These are phyloP conservation scores for Tauraco hartlaubi DNA, from an alignment of 2,797 vertebrate species.

Conservation along the genomic window DNA sequence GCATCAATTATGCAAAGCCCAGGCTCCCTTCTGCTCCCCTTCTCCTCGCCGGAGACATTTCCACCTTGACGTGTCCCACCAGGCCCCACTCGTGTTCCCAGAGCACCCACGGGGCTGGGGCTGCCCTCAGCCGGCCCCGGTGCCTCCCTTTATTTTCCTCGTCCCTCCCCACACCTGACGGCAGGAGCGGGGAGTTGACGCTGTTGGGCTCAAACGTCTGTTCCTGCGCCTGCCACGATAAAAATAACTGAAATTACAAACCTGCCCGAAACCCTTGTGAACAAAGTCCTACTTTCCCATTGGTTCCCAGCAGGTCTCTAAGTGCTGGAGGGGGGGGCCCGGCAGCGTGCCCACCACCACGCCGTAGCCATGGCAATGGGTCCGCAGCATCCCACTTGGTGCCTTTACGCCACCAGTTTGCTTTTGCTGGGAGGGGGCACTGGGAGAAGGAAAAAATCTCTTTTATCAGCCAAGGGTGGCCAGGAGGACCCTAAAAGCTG, in stretches of 20 bases:
- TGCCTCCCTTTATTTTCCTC: not conserved
- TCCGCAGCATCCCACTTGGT: not conserved
- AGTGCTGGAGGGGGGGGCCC: not conserved
- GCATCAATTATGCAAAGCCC: conserved; percentile 4
- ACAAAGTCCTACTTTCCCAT: conserved; percentile 59
- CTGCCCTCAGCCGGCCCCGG: not conserved
- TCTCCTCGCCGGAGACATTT: not conserved
- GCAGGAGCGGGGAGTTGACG: conserved; percentile 7
- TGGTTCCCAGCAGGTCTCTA: conserved; percentile 22
- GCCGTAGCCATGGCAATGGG: conserved; percentile 52
- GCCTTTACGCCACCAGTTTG: not conserved
- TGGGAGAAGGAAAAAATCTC: not conserved
- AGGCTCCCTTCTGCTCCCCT: not conserved
- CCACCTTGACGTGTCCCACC: not conserved
- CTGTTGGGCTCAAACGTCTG: not conserved
- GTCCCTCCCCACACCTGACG: not conserved
- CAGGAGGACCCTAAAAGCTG: not conserved
- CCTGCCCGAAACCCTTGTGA: conserved; percentile 43
- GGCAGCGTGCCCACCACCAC: not conserved
- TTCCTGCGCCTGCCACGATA: conserved; percentile 32
- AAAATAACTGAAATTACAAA: conserved; percentile 68
- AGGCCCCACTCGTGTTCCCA: not conserved
- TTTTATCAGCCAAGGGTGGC: not conserved
- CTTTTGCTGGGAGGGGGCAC: not conserved
- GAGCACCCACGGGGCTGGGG: not conserved